phyloP scores from a whole-genome alignment of 1,140 invertebrate genomes.

The Drosophila malerkotliana region DNA sequence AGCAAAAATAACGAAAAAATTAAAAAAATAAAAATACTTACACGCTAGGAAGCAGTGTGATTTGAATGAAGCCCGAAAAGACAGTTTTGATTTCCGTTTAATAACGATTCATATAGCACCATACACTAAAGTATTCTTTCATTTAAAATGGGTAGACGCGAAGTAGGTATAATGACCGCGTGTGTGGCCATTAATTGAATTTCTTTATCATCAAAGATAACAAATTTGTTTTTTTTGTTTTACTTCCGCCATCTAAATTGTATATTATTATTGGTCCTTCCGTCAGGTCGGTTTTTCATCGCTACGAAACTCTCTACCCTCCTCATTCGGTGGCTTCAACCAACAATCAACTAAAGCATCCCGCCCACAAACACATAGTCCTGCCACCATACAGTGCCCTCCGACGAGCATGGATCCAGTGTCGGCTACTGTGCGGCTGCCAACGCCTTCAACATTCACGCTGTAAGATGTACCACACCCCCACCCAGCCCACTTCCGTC shows the following conservation, averaged over 20 bases:
- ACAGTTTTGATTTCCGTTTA: too few relatives aligned
- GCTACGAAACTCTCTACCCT: neutral
- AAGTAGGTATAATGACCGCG: too few relatives aligned
- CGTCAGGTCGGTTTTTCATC: slow-evolving; percentile 24
- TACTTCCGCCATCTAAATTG: slow-evolving; percentile 63
- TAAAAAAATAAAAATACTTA: too few relatives aligned
- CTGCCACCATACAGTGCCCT: slow-evolving; percentile 9
- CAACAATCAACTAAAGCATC: slow-evolving; percentile 78
- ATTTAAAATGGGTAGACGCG: too few relatives aligned
- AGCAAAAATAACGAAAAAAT: too few relatives aligned
- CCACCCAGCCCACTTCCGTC: slow-evolving; percentile 23
- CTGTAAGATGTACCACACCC: slow-evolving; percentile 39
- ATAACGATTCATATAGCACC: too few relatives aligned
- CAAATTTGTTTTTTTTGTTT: too few relatives aligned
- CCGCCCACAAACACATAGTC: slow-evolving; percentile 19
- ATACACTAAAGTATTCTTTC: too few relatives aligned
- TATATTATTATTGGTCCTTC: slow-evolving; percentile 65
- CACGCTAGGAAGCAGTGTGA: too few relatives aligned
- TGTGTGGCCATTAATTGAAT: too few relatives aligned
- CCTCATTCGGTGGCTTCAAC: slow-evolving; percentile 40
- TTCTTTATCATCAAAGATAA: too few relatives aligned
- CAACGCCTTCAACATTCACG: slow-evolving; percentile 53
- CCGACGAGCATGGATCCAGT: slow-evolving; percentile 37
- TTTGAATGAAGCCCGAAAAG: neutral
- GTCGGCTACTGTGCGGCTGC: slow-evolving; percentile 48